A percentile compares a stretch with the other conserved stretches of the same genome.
Evolutionary conservation across 2,888 invertebrate genomes (phyloP).

Genomic region (Hofmannophila pseudospretella): DNA sequence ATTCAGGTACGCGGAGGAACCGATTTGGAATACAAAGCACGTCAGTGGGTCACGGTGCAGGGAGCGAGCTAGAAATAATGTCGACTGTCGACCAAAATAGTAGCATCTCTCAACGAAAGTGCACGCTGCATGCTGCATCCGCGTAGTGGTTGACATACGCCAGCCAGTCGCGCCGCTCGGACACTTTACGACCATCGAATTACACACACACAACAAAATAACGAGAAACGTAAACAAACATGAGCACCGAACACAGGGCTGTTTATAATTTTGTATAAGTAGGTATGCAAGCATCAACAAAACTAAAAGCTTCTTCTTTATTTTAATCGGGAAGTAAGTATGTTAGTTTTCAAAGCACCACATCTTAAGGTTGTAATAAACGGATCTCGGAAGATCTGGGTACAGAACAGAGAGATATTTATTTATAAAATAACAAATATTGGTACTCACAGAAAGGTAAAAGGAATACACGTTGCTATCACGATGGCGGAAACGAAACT

Average conservation of each 20-base stretch:
- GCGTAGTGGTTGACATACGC: background rate
- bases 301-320: too few relatives aligned
- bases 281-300: too few relatives aligned
- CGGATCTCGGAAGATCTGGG: too few relatives aligned
- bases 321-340: too few relatives aligned
- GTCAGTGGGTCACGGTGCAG: slow-evolving; percentile 64
- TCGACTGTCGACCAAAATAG: slow-evolving; percentile 52
- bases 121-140: slow-evolving; percentile 21
- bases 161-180: background rate
- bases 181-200: slow-evolving; percentile 1
- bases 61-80: slow-evolving; percentile 54
- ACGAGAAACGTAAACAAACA: background rate
- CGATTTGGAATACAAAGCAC: slow-evolving; percentile 52
- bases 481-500: slow-evolving; percentile 39
- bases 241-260: background rate
- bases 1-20: slow-evolving; percentile 37
- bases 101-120: slow-evolving; percentile 31
- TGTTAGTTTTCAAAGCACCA: too few relatives aligned
- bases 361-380: too few relatives aligned
- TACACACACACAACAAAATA: slow-evolving; percentile 1
- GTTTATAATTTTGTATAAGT: background rate
- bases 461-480: slow-evolving; percentile 13
- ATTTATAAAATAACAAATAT: too few relatives aligned
- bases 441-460: background rate
- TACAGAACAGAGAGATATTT: too few relatives aligned